phyloP scores from a whole-genome alignment of 2,113 vertebrate species.

The Aphyosemion australe region DNA sequence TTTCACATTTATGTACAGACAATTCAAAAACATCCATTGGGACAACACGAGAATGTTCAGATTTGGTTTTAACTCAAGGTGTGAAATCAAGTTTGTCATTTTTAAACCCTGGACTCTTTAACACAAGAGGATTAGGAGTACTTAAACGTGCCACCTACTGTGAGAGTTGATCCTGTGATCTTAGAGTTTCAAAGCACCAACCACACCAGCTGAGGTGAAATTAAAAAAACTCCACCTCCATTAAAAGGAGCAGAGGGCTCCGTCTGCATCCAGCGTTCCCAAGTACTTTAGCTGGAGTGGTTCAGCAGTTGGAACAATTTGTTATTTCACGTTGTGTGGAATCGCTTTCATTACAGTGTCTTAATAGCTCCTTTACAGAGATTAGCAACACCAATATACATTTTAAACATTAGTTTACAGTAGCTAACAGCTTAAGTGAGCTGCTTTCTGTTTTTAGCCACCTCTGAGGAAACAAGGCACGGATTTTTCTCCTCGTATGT shows the following conservation, averaged over 20 bases:
- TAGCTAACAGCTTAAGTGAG: too few species aligned
- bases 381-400: too few species aligned
- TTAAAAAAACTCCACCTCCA: neutral
- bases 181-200: slow-evolving; percentile 1
- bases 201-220: neutral
- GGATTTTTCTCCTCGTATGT: too few species aligned
- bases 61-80: too few species aligned
- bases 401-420: too few species aligned
- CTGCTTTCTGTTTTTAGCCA: too few species aligned
- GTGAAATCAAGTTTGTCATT: too few species aligned
- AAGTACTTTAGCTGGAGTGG: neutral
- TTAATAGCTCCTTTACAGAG: neutral
- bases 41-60: neutral
- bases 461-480: too few species aligned
- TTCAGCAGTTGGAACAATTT: neutral
- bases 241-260: neutral
- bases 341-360: neutral
- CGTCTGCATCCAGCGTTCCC: neutral
- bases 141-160: too few species aligned
- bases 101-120: too few species aligned
- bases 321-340: neutral
- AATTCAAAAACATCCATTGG: neutral
- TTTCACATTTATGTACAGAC: neutral
- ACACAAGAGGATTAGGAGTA: too few species aligned
- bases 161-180: neutral